Evolutionary conservation across 2,797 vertebrate genomes (phyloP).

Genomic region (Halcyon smyrnensis): DNA sequence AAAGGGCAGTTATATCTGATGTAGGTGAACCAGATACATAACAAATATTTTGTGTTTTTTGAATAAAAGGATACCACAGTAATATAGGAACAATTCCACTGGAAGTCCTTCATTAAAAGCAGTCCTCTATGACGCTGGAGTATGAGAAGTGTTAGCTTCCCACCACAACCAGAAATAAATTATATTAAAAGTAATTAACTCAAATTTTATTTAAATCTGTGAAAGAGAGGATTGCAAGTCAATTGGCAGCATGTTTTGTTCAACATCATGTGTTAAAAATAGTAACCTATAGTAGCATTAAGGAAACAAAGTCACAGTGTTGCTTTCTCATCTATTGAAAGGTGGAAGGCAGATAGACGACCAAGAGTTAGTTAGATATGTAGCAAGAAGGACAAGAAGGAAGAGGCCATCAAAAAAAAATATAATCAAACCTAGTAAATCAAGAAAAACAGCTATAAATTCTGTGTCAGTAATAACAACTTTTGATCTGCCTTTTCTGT

Average conservation of each 20-base stretch:
- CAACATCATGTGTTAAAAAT: neutral
- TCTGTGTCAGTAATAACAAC: neutral
- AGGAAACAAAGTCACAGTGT: neutral
- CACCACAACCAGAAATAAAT: neutral
- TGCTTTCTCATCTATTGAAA: neutral
- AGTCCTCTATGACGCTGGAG: neutral
- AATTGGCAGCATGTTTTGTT: neutral
- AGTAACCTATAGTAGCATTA: neutral
- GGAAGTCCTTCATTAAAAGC: neutral
- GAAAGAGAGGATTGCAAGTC: neutral
- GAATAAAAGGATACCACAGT: neutral
- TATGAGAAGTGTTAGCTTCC: neutral
- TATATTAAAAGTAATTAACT: neutral
- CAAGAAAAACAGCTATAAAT: neutral
- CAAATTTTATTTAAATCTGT: neutral
- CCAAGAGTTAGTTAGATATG: neutral
- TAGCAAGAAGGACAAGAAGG: neutral
- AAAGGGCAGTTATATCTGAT: slow-evolving; percentile 1
- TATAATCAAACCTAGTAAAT: neutral
- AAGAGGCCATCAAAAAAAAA: neutral
- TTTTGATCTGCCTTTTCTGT: neutral
- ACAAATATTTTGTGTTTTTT: neutral
- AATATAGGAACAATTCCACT: neutral
- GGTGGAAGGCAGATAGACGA: neutral
- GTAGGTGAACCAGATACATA: slow-evolving; percentile 6